A percentile compares a stretch with the other conserved stretches of the same genome.
phyloP scores from a whole-genome alignment of 2,888 invertebrate species.

The Sarcophaga caerulescens region DNA sequence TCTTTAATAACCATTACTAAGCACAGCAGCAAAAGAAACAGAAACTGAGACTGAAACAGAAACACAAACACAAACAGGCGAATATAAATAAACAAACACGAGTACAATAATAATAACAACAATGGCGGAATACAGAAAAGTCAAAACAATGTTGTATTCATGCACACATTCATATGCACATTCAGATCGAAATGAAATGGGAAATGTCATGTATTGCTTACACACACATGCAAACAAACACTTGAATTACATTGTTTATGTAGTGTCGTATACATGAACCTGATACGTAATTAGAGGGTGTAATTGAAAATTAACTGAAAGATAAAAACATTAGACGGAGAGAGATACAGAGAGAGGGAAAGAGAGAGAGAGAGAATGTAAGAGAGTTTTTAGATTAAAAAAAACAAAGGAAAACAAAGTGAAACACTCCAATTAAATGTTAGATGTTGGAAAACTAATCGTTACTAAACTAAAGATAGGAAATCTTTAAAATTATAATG shows the following conservation, averaged over 20 bases:
- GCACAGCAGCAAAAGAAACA: background rate
- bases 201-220: background rate
- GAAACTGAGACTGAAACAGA: background rate
- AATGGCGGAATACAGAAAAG: background rate
- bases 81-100: conserved; percentile 15
- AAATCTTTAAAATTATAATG: too few species aligned
- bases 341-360: too few species aligned
- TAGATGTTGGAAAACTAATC: too few species aligned
- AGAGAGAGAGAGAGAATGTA: too few species aligned
- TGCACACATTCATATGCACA: background rate
- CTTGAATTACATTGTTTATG: background rate
- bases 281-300: too few species aligned
- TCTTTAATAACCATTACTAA: background rate
- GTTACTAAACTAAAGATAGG: too few species aligned
- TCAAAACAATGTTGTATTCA: conserved; percentile 37
- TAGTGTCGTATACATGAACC: background rate
- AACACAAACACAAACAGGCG: background rate
- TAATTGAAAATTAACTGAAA: background rate
- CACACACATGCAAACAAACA: background rate
- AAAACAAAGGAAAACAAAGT: too few species aligned
- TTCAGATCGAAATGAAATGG: background rate
- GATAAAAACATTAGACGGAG: background rate
- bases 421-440: too few species aligned
- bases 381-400: too few species aligned
- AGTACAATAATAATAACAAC: background rate